Base-by-base conservation (phyloP, 2,888 invertebrate genomes). In the Chymomyza amoena region DNA sequence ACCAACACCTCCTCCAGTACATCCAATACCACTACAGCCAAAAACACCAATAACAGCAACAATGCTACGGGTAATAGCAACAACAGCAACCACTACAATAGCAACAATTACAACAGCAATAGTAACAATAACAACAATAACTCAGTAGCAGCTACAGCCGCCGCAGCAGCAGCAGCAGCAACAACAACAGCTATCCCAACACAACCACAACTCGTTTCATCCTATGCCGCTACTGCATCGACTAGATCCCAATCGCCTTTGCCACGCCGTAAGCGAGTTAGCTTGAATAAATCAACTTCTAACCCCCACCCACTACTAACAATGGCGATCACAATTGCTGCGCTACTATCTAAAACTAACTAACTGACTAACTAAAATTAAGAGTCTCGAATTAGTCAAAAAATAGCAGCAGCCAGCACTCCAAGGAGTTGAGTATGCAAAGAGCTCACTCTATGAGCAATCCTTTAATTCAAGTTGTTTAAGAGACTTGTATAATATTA, bases 171-270 rank as follows among this genome's bases (percentile, higher is more conserved):
- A 76, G 18, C 79, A 65, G 2, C 69, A 73, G 16, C 77, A 73
- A 70, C 78, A 78, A 67, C 78, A 78, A 73, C 66, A 79, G 72
- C 78, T 75, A 50, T 57, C 61, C 51, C 63, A 69, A 62, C 68
- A 51, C 64, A 68, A 66, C 70, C 73, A 59, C 68, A 63, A 61
- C 67, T 70, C 71, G 84, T 84, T 77, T 77, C 76, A 32, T 61
- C 64, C 72, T 64, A 83, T 84, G 80, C 79, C 75, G 87, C 88
- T 80, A 87, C 79, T 69, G 84, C 90, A 79, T 89, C 89, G 86
- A 91, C 91, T 84, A 90, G 92, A 77, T 91, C 92, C 87, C 91
- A 92, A 88, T 92, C 92, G 90, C 91, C 92, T 88, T 81, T 91
- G 88, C 91, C 90, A 72, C 81, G 83, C 88, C 90, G 92, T 91